phyloP scores from a whole-genome alignment of 2,888 invertebrate genomes.

The Emesis russula region DNA sequence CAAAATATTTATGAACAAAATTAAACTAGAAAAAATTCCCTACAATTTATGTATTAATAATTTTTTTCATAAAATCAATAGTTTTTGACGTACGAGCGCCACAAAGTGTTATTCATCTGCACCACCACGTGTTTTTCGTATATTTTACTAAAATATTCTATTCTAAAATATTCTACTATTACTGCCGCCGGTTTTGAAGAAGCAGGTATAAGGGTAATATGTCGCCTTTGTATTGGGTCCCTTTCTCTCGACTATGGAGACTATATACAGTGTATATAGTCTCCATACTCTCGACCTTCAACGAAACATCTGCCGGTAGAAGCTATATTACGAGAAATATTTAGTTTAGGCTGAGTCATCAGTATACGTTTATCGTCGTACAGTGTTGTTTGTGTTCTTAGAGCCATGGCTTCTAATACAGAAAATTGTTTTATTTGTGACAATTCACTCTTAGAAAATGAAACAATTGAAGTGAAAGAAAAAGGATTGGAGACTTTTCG shows the following conservation, averaged over 20 bases:
- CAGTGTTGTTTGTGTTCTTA: slow-evolving; percentile 3
- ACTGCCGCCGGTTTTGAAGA: not conserved
- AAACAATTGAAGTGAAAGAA: slow-evolving; percentile 18
- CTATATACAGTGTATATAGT: slow-evolving; percentile 7
- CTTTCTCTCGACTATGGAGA: slow-evolving; percentile 8
- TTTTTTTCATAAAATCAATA: not conserved
- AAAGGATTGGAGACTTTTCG: slow-evolving; percentile 30
- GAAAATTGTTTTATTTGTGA: slow-evolving; percentile 29
- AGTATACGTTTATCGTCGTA: slow-evolving; percentile 33
- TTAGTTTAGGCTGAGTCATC: slow-evolving; percentile 5
- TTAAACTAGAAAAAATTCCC: too few relatives aligned
- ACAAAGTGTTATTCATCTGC: slow-evolving; percentile 1
- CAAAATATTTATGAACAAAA: too few relatives aligned
- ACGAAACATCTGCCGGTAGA: slow-evolving; percentile 35
- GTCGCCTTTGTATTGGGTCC: slow-evolving; percentile 1
- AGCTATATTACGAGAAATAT: slow-evolving; percentile 23
- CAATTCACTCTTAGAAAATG: slow-evolving; percentile 7
- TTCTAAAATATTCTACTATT: not conserved
- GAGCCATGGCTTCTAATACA: slow-evolving; percentile 31
- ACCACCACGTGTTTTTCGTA: not conserved
- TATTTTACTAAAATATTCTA: slow-evolving; percentile 9
- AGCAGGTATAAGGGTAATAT: not conserved
- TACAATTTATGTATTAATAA: too few relatives aligned
- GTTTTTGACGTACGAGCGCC: not conserved
- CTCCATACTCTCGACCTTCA: slow-evolving; percentile 30